Base-by-base conservation (phyloP, 2,797 vertebrate species). In the Distichodus sexfasciatus region DNA sequence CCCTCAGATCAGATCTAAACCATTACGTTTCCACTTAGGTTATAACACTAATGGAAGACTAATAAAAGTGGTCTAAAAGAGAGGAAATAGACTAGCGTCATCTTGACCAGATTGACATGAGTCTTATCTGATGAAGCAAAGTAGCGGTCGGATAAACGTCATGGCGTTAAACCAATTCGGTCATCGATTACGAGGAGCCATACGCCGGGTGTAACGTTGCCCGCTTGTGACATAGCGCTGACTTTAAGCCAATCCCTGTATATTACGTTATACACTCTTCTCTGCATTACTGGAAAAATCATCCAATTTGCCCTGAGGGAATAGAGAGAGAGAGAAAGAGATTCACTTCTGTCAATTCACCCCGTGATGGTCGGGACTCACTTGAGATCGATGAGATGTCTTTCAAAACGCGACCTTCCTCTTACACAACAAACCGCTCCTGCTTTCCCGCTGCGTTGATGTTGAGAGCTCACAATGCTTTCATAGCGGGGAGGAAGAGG, bases 361-460 rank as follows among this genome's bases (percentile, higher is more conserved):
- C 44, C 3, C 41, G 2, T 11, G 44, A 47, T 3, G n/a, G 2
- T 17, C 3, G 1, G 48, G 12, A 82, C 90, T 87, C 48, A 92
- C 91, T 88, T 92, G 51, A 92, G 85, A 55, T 91, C 82, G 0
- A 86, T 23, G 53, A 92, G 90, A 92, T 89, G 71, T 89, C 77
- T 70, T 90, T 90, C 12, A 4, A n/a, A n/a, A 29, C 0, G 63
- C 62, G 0, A 21, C 29, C 28, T 84, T 89, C 75, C 77, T 86
- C 33, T 74, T 31, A 19, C 81, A 73, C 8, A 84, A 33, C 0
- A 75, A 77, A 33, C 76, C 55, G 14, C 83, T 74, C 28, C 78
- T 82, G 35, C 76, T 73, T 0, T 1, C 74, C 64, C 2, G 81
- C 81, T 80, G 91, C 91, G 76, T 86, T 28, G 57, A 92, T 86